Conservation (phyloP, 1,140 invertebrate species). For the Theocolax elegans region DNA sequence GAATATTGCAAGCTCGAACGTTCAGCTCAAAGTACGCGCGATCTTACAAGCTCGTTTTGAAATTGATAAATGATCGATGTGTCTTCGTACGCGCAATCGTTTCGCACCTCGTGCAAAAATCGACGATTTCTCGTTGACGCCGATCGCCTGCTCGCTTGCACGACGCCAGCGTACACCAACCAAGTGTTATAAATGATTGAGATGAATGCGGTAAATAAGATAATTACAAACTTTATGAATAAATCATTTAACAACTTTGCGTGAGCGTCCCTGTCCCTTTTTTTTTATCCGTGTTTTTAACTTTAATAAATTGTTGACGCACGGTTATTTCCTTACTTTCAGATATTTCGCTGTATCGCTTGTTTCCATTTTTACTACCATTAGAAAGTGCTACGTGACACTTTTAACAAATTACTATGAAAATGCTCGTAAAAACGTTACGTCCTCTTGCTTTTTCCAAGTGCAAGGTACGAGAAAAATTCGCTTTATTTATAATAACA, state of each 20-base stretch:
- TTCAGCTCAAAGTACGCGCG: background rate
- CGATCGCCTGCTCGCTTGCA: background rate
- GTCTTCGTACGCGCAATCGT: background rate
- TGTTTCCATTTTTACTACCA: no score
- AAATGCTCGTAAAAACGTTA: no score
- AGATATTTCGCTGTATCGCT: no score
- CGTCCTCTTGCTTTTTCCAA: no score
- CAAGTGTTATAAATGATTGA: constrained; percentile 7
- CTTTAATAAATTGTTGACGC: background rate
- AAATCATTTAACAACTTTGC: constrained; percentile 1
- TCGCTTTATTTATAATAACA: no score
- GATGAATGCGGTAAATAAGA: background rate
- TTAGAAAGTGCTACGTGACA: no score
- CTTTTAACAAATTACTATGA: no score
- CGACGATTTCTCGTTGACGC: no score
- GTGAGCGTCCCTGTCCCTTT: background rate
- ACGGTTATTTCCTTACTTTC: no score
- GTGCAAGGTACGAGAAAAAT: no score
- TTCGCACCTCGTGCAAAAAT: background rate
- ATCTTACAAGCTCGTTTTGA: constrained; percentile 1
- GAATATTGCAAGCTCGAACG: no score
- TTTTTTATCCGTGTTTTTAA: background rate
- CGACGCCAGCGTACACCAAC: background rate
- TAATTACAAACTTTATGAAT: background rate
- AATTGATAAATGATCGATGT: constrained; percentile 35